Base-by-base conservation (phyloP, 2,113 vertebrate species). In the Nerophis lumbriciformis region DNA sequence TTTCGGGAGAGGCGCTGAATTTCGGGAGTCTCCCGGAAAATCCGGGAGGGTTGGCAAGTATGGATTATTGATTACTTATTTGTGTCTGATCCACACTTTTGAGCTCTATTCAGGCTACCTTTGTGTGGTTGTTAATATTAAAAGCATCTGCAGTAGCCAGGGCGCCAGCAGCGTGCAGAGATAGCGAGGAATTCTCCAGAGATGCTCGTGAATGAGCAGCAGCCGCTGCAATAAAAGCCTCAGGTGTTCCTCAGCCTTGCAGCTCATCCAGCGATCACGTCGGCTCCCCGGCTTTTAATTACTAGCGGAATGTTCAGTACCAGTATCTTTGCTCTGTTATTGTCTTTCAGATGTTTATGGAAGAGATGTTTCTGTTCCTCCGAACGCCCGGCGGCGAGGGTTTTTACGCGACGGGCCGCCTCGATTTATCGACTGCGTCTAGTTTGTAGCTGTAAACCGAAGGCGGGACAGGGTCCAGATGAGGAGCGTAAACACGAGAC, bases 211-310 rank as follows among this genome's bases (percentile, higher is more conserved):
- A 65, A 73, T 72, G 11, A 57, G 39, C 12, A 16, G 38, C 11
- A 42, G 37, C 53, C 35, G 53, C 6, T n/a, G 28, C 35, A 16
- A 16, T 16, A 56, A 35, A 28, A 56, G 78, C 76, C 79, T 80
- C 82, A 82, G 83, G 82, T 89, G 83, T 68, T 82, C 52, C 48
- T 59, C 73, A 56, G 65, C 66, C 63, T 63, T 69, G 64, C 72
- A 15, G 45, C 73, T 83, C 80, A 75, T 80, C 72, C 66, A 70
- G 77, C 73, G 72, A 54, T 76, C 72, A 87, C 68, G 72, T 51
- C n/a, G 44, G 65, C 55, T 78, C 71, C 68, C 65, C 53, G 49
- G 50, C 54, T 74, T 68, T 77, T 85, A 85, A 88, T 88, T 80
- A 79, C 64, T 75, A 49, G 15, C 28, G 73, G 71, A 72, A 61